These are phyloP conservation scores for Drosophila barbarae DNA, from an alignment of 2,888 invertebrate species.

Conservation along the genomic window DNA sequence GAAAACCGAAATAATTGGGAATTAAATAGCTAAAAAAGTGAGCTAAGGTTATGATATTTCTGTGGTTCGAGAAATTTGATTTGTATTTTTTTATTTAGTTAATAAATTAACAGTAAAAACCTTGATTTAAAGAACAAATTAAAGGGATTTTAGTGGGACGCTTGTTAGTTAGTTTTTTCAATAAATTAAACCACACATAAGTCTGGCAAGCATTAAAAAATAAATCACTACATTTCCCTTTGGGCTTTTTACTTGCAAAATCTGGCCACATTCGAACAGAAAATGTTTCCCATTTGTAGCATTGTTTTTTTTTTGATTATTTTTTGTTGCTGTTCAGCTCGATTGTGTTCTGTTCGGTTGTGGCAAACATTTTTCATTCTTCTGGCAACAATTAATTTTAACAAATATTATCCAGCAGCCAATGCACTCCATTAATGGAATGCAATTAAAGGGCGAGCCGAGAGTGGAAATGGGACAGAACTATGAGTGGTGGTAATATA, in stretches of 20 bases:
- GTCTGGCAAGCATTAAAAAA: not conserved
- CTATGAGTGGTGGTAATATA: slow-evolving; percentile 19
- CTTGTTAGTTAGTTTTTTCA: not conserved
- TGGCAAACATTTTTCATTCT: slow-evolving; percentile 19
- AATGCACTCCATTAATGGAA: slow-evolving; percentile 41
- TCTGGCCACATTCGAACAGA: slow-evolving; percentile 11
- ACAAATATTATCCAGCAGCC: slow-evolving; percentile 35
- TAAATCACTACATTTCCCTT: slow-evolving; percentile 3
- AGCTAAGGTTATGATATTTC: not conserved
- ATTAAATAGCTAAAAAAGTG: not conserved
- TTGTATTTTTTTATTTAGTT: no score
- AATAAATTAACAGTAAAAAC: not conserved
- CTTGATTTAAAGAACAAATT: not conserved
- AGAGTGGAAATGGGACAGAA: not conserved
- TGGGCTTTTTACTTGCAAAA: not conserved
- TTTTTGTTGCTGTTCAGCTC: not conserved
- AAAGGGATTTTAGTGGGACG: not conserved
- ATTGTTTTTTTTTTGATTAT: not conserved
- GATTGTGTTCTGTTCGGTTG: not conserved
- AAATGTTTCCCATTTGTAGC: slow-evolving; percentile 2
- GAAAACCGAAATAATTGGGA: slow-evolving; percentile 2
- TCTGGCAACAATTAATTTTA: slow-evolving; percentile 32
- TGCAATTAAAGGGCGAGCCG: slow-evolving; percentile 10
- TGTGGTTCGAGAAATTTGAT: no score
- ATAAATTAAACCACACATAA: not conserved